Base-by-base conservation (phyloP, 2,888 invertebrate species). In the Aricia artaxerxes region DNA sequence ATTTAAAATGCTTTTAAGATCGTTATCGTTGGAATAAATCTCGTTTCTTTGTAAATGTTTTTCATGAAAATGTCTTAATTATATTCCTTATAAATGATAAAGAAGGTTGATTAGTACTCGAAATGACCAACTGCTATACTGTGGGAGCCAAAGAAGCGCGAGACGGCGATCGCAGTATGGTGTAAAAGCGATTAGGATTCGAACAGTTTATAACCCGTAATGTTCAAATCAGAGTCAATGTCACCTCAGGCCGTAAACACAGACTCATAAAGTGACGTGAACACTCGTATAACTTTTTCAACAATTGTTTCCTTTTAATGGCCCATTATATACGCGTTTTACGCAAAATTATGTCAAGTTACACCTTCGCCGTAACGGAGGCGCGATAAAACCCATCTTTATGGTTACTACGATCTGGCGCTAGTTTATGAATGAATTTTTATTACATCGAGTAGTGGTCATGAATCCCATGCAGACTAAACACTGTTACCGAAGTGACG, bases 251-350 rank as follows among this genome's bases (percentile, higher is more conserved):
- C 90, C 89, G 89, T 94, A 92, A 94, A 92, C 93, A 92, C 86
- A 92, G 92, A 93, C 92, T 93, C 93, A 94, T 94, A 93, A 94
- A 93, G 89, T 92, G 92, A 92, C 93, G 93, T 88, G 90, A 91
- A 89, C 90, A 92, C 92, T 91, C 93, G 91, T 93, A 92, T 93
- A 93, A 94, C 92, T 94, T 94, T 94, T 94, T 94, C 90, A 94
- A 93, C 94, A 94, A 94, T 94, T 93, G 94, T 94, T 94, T 93
- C 92, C 90, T 90, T 93, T 94, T 94, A 94, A 94, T 94, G 92
- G 93, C 88, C 93, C 92, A 93, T 94, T 93, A 94, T 93, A 92
- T 92, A 89, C 91, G 90, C 89, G 92, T 92, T 94, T 93, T 93
- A 93, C 92, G 93, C 93, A 94, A 94, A 94, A 93, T 92, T 92